phyloP scores from a whole-genome alignment of 1,140 invertebrate genomes.

The Prorops nasuta region DNA sequence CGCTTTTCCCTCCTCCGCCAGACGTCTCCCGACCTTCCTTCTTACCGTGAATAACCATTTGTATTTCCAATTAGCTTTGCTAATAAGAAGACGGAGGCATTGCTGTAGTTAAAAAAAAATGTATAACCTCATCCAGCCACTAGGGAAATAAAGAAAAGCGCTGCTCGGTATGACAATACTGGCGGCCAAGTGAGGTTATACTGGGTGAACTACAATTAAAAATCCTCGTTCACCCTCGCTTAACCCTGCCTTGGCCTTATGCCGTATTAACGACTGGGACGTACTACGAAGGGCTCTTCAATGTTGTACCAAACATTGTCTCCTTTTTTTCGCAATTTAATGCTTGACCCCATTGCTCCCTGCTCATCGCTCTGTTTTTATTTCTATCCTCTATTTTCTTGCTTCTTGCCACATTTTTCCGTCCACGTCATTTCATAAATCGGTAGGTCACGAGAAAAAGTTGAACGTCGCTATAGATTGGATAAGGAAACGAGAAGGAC shows the following conservation, averaged over 20 bases:
- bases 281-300: slow-evolving; percentile 15
- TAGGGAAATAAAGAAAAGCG: slow-evolving; percentile 58
- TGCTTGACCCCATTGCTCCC: slow-evolving; percentile 24
- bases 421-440: no score
- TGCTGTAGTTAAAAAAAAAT: slow-evolving; percentile 52
- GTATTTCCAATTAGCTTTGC: slow-evolving; percentile 59
- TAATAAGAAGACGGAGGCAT: slow-evolving; percentile 57
- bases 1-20: neutral
- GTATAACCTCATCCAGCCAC: slow-evolving; percentile 57
- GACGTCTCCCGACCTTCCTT: slow-evolving; percentile 23
- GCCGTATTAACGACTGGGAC: slow-evolving; percentile 36
- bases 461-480: no score
- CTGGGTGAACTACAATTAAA: slow-evolving; percentile 49
- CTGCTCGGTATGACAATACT: slow-evolving; percentile 53
- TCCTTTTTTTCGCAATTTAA: slow-evolving; percentile 26
- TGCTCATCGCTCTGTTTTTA: neutral
- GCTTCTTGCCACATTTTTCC: slow-evolving; percentile 1
- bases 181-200: slow-evolving; percentile 33
- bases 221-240: slow-evolving; percentile 42
- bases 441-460: no score
- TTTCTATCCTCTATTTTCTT: slow-evolving; percentile 2
- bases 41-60: slow-evolving; percentile 57
- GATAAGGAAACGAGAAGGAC: no score
- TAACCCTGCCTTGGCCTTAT: slow-evolving; percentile 36
- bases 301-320: slow-evolving; percentile 31